Base-by-base conservation (phyloP, 2,113 vertebrate genomes). In the Microcebus jonahi region DNA sequence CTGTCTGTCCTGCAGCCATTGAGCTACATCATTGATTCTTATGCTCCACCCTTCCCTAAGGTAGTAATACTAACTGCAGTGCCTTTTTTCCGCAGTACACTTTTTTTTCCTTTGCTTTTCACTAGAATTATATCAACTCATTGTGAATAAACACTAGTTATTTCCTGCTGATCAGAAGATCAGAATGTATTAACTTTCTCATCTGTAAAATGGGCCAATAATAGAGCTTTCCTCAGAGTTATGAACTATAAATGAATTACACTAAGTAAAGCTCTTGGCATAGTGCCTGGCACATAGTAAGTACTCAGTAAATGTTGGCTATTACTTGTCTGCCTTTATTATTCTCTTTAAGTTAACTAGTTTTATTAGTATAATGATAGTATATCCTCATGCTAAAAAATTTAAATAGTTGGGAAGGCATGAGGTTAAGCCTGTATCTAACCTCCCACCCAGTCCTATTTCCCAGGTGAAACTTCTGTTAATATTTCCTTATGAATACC, bases 61-160 rank as follows among this genome's bases (percentile, higher is more conserved):
- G 42, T 84, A 84, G 12, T 50, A 76, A 31, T 48, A 42, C 18
- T 61, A 50, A 36, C 79, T 84, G 55, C 36, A 90, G 2, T 83
- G 39, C 12, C 7, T 27, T 61, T 50, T 34, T 14, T 36, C 36
- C 31, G 34, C 63, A 80, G 6, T 61, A 25, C n/a, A 42, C 18
- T 57, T 57, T 61, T 84, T 83, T 20, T 20, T 20, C 18, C 17
- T 63, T 76, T 70, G 29, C 42, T 93, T 96, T 93, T 55, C 17
- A 89, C 34, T 85, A 39, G 15, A 95, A 77, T 93, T 91, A n/a
- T 65, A 81, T 86, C 67, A 77, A 63, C 42, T 91, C 25, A 39
- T 4, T 61, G 27, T 87, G 42, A 79, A 63, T 76, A 45, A 18
- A 93, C 8, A 39, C 13, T 90, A 82, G 42, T 93, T 83, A 82